These are phyloP conservation scores for Apis florea DNA, from an alignment of 1,140 invertebrate species.

Conservation along the genomic window DNA sequence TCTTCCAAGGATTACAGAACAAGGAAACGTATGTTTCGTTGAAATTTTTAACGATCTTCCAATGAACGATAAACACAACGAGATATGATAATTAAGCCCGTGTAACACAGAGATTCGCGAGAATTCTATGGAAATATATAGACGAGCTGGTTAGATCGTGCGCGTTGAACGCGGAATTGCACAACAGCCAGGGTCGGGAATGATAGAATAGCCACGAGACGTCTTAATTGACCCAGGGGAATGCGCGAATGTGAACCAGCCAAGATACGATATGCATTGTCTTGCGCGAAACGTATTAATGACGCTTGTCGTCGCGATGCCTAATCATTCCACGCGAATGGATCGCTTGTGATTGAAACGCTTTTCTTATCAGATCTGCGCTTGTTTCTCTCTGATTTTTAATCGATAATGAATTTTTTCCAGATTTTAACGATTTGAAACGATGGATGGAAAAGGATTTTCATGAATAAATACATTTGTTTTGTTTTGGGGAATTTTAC, in stretches of 20 bases:
- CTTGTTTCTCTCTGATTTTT: neutral
- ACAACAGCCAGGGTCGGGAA: constrained; percentile 60
- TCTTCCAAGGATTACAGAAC: too few relatives aligned
- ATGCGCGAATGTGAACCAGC: constrained; percentile 59
- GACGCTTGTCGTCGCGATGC: constrained; percentile 29
- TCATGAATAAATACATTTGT: too few relatives aligned
- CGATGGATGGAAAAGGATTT: too few relatives aligned
- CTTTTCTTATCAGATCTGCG: neutral
- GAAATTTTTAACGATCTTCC: neutral
- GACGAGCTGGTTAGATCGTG: neutral
- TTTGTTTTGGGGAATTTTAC: too few relatives aligned
- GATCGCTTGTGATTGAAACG: neutral
- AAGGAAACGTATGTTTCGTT: neutral
- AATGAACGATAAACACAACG: neutral
- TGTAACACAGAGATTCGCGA: neutral
- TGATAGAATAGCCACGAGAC: constrained; percentile 66
- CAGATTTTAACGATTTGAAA: too few relatives aligned
- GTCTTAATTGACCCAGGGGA: constrained; percentile 70
- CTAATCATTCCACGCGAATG: constrained; percentile 36
- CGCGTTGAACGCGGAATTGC: constrained; percentile 55
- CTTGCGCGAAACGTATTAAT: constrained; percentile 48
- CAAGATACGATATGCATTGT: constrained; percentile 53
- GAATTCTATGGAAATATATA: constrained; percentile 27
- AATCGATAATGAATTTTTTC: too few relatives aligned
- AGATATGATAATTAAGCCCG: constrained; percentile 19